phyloP scores from a whole-genome alignment of 2,888 invertebrate species.

The Arge pagana region DNA sequence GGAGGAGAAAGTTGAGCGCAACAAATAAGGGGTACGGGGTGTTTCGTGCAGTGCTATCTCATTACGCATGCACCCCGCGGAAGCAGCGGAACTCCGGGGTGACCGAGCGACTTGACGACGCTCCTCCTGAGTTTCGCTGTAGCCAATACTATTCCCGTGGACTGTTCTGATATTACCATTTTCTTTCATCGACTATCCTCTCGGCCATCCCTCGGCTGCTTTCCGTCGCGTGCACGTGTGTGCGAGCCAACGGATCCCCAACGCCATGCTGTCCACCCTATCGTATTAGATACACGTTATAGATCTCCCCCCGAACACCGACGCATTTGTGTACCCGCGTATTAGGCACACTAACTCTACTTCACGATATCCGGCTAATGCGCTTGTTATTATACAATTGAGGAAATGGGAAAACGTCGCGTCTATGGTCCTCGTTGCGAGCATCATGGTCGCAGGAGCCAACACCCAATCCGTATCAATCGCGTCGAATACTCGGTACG shows the following conservation, averaged over 20 bases:
- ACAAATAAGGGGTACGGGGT: slow-evolving; percentile 36
- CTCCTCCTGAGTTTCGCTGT: slow-evolving; percentile 22
- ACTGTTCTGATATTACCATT: slow-evolving; percentile 21
- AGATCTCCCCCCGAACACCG: too few species aligned
- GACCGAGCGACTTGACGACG: slow-evolving; percentile 48
- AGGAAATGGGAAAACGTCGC: too few species aligned
- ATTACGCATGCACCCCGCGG: slow-evolving; percentile 55
- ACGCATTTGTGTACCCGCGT: too few species aligned
- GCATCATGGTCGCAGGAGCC: too few species aligned
- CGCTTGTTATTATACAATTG: too few species aligned
- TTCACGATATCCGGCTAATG: too few species aligned
- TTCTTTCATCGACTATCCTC: slow-evolving; percentile 35
- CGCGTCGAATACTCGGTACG: too few species aligned
- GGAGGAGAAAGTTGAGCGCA: slow-evolving; percentile 36
- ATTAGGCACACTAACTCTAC: too few species aligned
- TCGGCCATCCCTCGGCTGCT: slow-evolving; percentile 34
- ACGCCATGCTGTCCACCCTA: slow-evolving; percentile 18
- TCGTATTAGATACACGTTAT: too few species aligned
- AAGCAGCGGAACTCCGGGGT: slow-evolving; percentile 34
- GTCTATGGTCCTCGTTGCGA: too few species aligned
- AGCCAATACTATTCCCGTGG: slow-evolving; percentile 13
- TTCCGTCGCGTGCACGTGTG: slow-evolving; percentile 26
- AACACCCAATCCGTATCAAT: too few species aligned
- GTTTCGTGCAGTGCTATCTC: too few species aligned
- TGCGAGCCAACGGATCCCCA: slow-evolving; percentile 30